These are phyloP conservation scores for Etia nguti DNA, from an alignment of 2,113 vertebrate genomes.

Conservation along the genomic window DNA sequence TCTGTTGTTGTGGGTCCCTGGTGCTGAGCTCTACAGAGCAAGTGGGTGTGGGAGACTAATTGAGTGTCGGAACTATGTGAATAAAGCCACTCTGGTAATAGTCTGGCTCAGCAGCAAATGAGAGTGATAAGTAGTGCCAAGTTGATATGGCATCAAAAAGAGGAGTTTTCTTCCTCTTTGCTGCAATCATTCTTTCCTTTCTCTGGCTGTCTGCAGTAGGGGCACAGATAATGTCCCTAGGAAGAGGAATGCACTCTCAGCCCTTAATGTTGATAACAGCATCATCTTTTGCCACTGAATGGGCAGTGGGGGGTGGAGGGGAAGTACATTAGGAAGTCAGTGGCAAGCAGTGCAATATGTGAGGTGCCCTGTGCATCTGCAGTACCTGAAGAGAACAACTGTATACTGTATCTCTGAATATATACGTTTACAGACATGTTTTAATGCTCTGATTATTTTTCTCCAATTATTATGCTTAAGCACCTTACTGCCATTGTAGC, in stretches of 20 bases:
- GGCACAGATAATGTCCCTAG: constrained; percentile 42
- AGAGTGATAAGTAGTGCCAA: constrained; percentile 72
- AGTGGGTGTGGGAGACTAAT: constrained; percentile 76
- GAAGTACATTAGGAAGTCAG: constrained; percentile 39
- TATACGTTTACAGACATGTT: background rate
- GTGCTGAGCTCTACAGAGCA: constrained; percentile 76
- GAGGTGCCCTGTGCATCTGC: background rate
- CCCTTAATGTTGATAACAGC: constrained; percentile 63
- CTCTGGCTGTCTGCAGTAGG: constrained; percentile 36
- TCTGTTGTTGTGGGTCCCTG: constrained; percentile 69
- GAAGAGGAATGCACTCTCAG: constrained; percentile 65
- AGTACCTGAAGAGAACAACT: background rate
- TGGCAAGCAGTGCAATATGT: constrained; percentile 22
- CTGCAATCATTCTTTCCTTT: constrained; percentile 36
- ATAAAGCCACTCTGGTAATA: constrained; percentile 77
- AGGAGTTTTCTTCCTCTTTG: constrained; percentile 37
- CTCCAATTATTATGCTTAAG: background rate
- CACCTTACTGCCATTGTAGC: background rate
- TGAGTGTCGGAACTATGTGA: constrained; percentile 76
- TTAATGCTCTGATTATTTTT: background rate
- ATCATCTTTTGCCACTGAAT: constrained; percentile 58
- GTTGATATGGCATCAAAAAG: constrained; percentile 63
- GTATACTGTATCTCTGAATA: background rate
- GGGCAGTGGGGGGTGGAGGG: background rate
- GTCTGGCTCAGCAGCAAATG: constrained; percentile 76